A percentile compares a stretch with the other conserved stretches of the same genome.
These are phyloP conservation scores for Drosophila serrata DNA, from an alignment of 1,140 invertebrate species.

Conservation along the genomic window DNA sequence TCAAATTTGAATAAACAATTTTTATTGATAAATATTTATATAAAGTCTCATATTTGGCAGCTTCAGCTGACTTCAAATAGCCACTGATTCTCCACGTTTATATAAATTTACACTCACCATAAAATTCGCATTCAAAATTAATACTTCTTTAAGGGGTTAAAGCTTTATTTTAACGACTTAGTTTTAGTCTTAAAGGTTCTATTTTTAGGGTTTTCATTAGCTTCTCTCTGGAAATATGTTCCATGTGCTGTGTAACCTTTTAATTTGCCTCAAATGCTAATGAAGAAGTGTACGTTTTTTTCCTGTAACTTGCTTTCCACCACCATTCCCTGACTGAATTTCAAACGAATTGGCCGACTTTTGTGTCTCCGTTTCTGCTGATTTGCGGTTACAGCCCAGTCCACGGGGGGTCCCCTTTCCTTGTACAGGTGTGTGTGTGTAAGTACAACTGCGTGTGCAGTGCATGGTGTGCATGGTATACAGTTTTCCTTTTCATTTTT, in stretches of 20 bases:
- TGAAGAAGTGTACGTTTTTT: background rate
- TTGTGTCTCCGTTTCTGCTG: constrained; percentile 19
- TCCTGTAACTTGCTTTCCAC: background rate
- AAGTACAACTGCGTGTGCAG: background rate
- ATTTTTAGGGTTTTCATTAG: background rate
- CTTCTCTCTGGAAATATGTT: background rate
- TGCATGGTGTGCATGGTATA: background rate
- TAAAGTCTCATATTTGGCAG: no score
- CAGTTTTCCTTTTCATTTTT: constrained; percentile 39
- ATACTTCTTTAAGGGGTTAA: no score
- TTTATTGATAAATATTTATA: no score
- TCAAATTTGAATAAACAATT: no score
- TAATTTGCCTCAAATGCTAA: background rate
- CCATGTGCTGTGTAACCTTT: background rate
- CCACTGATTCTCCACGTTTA: no score
- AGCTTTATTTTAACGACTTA: background rate
- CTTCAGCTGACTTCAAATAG: no score
- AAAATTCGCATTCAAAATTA: no score
- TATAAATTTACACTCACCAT: no score
- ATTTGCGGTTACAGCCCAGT: constrained; percentile 18
- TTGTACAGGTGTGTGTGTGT: background rate
- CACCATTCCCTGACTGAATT: background rate
- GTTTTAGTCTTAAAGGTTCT: background rate
- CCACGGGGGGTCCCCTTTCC: background rate
- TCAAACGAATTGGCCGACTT: constrained; percentile 17